These are phyloP conservation scores for Thysanoteuthis rhombus DNA, from an alignment of 2,888 invertebrate species.

Conservation along the genomic window DNA sequence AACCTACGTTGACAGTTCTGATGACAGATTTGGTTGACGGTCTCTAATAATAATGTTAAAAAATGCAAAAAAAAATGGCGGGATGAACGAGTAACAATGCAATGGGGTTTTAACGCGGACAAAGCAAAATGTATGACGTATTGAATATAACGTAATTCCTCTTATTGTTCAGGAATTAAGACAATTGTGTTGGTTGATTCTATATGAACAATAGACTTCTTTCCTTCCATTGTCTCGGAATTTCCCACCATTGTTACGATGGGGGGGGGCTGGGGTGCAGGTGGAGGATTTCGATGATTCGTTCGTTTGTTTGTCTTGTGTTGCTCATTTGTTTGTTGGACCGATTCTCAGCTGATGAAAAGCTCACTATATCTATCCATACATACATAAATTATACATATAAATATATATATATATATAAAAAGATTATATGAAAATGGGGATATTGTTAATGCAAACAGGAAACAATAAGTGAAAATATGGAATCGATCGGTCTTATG, in stretches of 20 bases:
- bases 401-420: background rate
- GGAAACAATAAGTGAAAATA: too few relatives aligned
- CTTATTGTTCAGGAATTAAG: background rate
- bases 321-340: background rate
- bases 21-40: too few relatives aligned
- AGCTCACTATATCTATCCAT: background rate
- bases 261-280: background rate
- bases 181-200: background rate
- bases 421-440: too few relatives aligned
- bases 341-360: background rate
- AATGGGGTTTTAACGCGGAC: background rate
- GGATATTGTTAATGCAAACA: too few relatives aligned
- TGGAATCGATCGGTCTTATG: too few relatives aligned
- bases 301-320: background rate
- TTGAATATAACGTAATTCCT: constrained; percentile 12
- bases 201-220: background rate
- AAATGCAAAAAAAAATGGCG: too few relatives aligned
- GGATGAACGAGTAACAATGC: too few relatives aligned
- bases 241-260: background rate
- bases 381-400: background rate
- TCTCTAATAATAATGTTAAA: too few relatives aligned
- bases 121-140: background rate
- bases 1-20: too few relatives aligned
- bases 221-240: background rate
- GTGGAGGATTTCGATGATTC: background rate